Evolutionary conservation across 1,140 invertebrate species (phyloP).

Genomic region (Caenorhabditis latens): DNA sequence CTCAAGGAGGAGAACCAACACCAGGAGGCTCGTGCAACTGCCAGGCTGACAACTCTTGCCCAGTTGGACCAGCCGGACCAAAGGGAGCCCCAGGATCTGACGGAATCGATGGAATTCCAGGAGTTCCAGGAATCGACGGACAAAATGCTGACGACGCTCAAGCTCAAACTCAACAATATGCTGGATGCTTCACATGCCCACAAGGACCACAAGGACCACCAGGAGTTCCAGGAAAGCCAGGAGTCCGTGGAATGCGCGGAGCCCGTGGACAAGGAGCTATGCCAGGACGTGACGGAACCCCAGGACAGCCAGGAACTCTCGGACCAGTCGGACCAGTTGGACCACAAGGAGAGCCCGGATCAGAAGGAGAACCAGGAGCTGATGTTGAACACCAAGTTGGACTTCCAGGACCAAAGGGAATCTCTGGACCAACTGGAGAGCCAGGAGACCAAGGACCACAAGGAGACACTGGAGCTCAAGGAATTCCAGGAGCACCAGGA

Average conservation of each 20-base stretch:
- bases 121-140: slow-evolving; percentile 65
- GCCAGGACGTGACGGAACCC: slow-evolving; percentile 65
- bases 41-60: slow-evolving; percentile 66
- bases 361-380: slow-evolving; percentile 64
- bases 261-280: slow-evolving; percentile 63
- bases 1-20: slow-evolving; percentile 31
- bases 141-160: slow-evolving; percentile 64
- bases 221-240: slow-evolving; percentile 61
- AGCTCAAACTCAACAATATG: slow-evolving; percentile 60
- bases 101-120: slow-evolving; percentile 65
- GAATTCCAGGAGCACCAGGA: slow-evolving; percentile 54
- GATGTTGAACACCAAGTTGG: slow-evolving; percentile 65
- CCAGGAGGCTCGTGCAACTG: slow-evolving; percentile 61
- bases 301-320: slow-evolving; percentile 64
- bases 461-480: slow-evolving; percentile 61
- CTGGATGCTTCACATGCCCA: slow-evolving; percentile 67
- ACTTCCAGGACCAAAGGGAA: slow-evolving; percentile 66
- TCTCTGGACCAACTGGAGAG: slow-evolving; percentile 65
- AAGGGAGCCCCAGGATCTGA: slow-evolving; percentile 65
- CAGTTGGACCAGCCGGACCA: slow-evolving; percentile 67
- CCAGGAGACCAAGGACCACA: slow-evolving; percentile 62
- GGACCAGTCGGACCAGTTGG: slow-evolving; percentile 67
- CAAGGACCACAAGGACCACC: slow-evolving; percentile 65
- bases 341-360: slow-evolving; percentile 65
- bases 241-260: slow-evolving; percentile 66